A percentile compares a stretch with the other conserved stretches of the same genome.
Conservation (phyloP, 2,113 vertebrate species). For the Channa maculata region DNA sequence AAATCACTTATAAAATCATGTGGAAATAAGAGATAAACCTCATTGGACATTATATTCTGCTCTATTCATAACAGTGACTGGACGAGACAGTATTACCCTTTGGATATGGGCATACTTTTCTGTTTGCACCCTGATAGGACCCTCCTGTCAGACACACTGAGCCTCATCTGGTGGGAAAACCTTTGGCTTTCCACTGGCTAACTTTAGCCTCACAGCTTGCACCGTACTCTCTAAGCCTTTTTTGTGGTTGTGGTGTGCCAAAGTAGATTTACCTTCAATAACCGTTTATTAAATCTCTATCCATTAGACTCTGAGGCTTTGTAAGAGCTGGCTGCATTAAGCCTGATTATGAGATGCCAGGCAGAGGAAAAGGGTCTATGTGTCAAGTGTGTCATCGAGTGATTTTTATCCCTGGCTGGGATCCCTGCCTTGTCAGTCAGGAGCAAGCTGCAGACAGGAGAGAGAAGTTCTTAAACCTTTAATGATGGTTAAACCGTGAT, state of each 20-base stretch:
- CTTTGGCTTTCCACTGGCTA: slow-evolving; percentile 58
- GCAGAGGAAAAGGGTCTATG: slow-evolving; percentile 80
- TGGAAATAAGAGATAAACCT: slow-evolving; percentile 11
- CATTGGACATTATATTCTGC: not conserved
- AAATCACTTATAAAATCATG: not conserved
- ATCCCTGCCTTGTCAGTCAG: slow-evolving; percentile 77
- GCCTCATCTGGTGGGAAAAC: slow-evolving; percentile 56
- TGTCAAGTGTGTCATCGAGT: slow-evolving; percentile 81
- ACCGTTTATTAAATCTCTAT: slow-evolving; percentile 99
- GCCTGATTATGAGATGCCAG: slow-evolving; percentile 90
- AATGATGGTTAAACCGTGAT: slow-evolving; percentile 28
- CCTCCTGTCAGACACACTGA: slow-evolving; percentile 55
- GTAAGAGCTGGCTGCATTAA: slow-evolving; percentile 91
- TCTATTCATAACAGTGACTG: not conserved
- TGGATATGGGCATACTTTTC: not conserved
- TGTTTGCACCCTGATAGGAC: slow-evolving; percentile 24
- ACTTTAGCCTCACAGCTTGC: slow-evolving; percentile 72
- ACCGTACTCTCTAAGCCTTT: slow-evolving; percentile 79
- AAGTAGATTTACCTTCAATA: slow-evolving; percentile 99
- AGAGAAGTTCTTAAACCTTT: slow-evolving; percentile 37
- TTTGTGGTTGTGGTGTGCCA: slow-evolving; percentile 84
- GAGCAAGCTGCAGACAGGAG: slow-evolving; percentile 56
- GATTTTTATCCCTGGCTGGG: slow-evolving; percentile 79
- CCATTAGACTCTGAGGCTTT: slow-evolving; percentile 90
- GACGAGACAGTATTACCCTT: too few species aligned